A percentile compares a stretch with the other conserved stretches of the same genome.
phyloP scores from a whole-genome alignment of 2,888 invertebrate genomes.

The Atrina japonica region DNA sequence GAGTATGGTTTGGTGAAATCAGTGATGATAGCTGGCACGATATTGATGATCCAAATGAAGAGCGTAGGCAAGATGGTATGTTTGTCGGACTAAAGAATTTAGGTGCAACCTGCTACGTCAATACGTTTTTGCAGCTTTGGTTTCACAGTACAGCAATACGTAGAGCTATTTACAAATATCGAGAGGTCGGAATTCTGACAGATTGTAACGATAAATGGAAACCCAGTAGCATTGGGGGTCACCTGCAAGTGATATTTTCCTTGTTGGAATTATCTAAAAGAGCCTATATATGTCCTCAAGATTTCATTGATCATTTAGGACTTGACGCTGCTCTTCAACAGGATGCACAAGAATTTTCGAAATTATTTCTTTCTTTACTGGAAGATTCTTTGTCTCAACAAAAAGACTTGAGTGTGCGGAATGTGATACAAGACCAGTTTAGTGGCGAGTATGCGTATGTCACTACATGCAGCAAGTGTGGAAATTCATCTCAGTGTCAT shows the following conservation, averaged over 20 bases:
- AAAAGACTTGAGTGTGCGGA: conserved; percentile 70
- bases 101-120: conserved; percentile 86
- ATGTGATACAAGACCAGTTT: conserved; percentile 82
- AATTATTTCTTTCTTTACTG: conserved; percentile 84
- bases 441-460: conserved; percentile 82
- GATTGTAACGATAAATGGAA: conserved; percentile 59
- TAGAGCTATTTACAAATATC: conserved; percentile 84
- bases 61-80: conserved; percentile 75
- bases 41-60: conserved; percentile 74
- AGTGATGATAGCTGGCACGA: conserved; percentile 80
- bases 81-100: conserved; percentile 85
- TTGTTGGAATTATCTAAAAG: conserved; percentile 84
- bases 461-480: conserved; percentile 83
- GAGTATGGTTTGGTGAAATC: conserved; percentile 83
- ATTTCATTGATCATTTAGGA: conserved; percentile 83
- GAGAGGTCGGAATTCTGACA: conserved; percentile 60
- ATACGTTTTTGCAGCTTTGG: conserved; percentile 85
- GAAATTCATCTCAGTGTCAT: conserved; percentile 82
- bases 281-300: conserved; percentile 83
- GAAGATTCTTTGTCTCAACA: conserved; percentile 82
- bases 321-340: conserved; percentile 84
- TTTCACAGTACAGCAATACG: conserved; percentile 84
- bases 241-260: conserved; percentile 85
- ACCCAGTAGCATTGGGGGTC: conserved; percentile 80
- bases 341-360: conserved; percentile 86